Evolutionary conservation across 2,888 invertebrate species (phyloP), one percentile per base, ranked within the genome.

Genomic region (Podabrus alpinus): DNA sequence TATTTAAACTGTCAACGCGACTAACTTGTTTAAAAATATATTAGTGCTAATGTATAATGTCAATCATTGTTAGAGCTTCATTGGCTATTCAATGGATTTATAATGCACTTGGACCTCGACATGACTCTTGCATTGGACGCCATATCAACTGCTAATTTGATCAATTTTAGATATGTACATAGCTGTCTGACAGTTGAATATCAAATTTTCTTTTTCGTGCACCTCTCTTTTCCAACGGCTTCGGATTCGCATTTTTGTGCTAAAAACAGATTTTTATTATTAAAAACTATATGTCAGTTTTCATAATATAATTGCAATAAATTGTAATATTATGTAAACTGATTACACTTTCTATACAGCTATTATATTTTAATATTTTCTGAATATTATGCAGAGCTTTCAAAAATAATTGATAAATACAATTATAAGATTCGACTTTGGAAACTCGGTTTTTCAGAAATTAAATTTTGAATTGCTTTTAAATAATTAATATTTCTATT

Each of bases 21-120:
- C 66, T 64, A 59, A 68, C 69, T 76, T 78, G 76, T 68, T 81
- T 80, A 81, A 81, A 81, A 81, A 81, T 81, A 80, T 77, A 81
- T 80, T 70, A 77, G 73, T 71, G 74, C 75, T 81, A 81, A 81
- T 81, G 81, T 78, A 75, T 24, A 68, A 68, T 74, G 81, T 77
- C 81, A 78, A 75, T 81, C 79, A 79, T 77, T 73, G 75, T 80
- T 79, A 79, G 76, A 68, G 68, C 74, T 73, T 76, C 77, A 76
- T 77, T 73, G 75, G 66, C 45, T 77, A 78, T 71, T 75, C 77
- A 75, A 79, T 79, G 78, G 77, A 73, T 79, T 79, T 79, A 76
- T 77, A 79, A 79, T 79, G 75, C 74, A 77, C 72, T 76, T 75
- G 71, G 74, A 77, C 77, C 71, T 72, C 75, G 72, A 79, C 79